Percentiles rank a stretch among this genome's conserved stretches.
phyloP scores from a whole-genome alignment of 2,113 vertebrate genomes.

The Caranx ignobilis region DNA sequence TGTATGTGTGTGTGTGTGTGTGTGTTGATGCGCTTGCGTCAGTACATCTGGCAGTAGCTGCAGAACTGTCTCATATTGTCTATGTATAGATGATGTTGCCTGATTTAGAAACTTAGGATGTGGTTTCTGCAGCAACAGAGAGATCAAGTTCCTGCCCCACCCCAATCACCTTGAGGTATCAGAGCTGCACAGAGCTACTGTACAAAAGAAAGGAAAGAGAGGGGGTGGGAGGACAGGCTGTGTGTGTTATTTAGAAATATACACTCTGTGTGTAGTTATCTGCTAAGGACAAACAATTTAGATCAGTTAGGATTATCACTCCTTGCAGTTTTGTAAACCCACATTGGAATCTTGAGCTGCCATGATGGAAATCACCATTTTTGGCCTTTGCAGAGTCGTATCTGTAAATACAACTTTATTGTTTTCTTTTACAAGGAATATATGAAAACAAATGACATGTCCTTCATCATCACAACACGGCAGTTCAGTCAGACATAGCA shows the following conservation, averaged over 20 bases:
- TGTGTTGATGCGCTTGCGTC: conserved; percentile 30
- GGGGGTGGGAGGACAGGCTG: conserved; percentile 10
- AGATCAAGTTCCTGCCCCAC: conserved; percentile 76
- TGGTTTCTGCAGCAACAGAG: conserved; percentile 78
- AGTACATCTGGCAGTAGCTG: conserved; percentile 56
- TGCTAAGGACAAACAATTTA: neutral
- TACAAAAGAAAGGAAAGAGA: conserved; percentile 48
- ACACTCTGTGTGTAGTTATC: neutral
- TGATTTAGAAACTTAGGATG: conserved; percentile 81
- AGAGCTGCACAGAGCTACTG: conserved; percentile 64
- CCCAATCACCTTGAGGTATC: conserved; percentile 79
- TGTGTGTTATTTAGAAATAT: conserved; percentile 1
- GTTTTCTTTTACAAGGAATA: neutral
- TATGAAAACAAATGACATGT: neutral
- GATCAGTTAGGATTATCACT: neutral
- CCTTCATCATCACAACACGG: neutral
- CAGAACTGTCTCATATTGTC: conserved; percentile 68
- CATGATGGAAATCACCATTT: neutral
- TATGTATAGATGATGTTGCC: conserved; percentile 79
- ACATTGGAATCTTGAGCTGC: neutral
- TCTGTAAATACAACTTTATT: neutral
- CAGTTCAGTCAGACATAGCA: neutral
- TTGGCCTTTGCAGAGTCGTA: neutral
- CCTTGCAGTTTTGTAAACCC: neutral
- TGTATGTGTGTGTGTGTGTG: conserved; percentile 39